phyloP scores from a whole-genome alignment of 2,797 vertebrate species.

The Lepus townsendii region DNA sequence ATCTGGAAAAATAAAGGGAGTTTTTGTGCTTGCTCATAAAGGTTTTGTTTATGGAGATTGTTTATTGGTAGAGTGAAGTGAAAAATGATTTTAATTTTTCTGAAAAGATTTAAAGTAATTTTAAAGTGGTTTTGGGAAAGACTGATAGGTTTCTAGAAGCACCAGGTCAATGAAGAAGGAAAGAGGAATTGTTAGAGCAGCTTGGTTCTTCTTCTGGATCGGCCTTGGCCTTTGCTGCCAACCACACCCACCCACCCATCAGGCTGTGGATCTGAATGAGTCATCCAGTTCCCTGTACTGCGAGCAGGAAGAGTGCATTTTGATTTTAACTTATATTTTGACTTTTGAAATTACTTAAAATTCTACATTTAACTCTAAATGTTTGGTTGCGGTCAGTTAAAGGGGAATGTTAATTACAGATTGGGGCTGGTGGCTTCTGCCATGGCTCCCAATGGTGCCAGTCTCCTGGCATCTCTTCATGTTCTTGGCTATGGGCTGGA shows the following conservation, averaged over 20 bases:
- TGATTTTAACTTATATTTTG: slow-evolving; percentile 59
- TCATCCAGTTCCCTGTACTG: neutral
- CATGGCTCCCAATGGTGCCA: neutral
- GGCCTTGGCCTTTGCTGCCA: neutral
- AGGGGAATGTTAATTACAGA: slow-evolving; percentile 6
- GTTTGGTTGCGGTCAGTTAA: slow-evolving; percentile 9
- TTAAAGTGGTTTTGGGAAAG: slow-evolving; percentile 32
- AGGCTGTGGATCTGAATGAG: slow-evolving; percentile 11
- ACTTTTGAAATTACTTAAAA: slow-evolving; percentile 54
- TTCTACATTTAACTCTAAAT: slow-evolving; percentile 50
- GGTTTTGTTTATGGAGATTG: slow-evolving; percentile 58
- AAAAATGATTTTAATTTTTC: slow-evolving; percentile 47
- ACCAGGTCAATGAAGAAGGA: slow-evolving; percentile 24
- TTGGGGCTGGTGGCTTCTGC: slow-evolving; percentile 38
- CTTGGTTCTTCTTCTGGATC: neutral
- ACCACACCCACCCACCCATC: slow-evolving; percentile 21
- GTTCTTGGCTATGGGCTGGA: neutral
- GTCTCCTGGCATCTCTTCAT: neutral
- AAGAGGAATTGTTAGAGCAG: slow-evolving; percentile 32
- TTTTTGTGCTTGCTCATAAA: slow-evolving; percentile 46
- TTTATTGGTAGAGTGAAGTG: slow-evolving; percentile 38
- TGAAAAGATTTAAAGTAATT: slow-evolving; percentile 59
- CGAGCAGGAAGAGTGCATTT: neutral
- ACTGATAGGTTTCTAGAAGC: slow-evolving; percentile 48
- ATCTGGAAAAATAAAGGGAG: slow-evolving; percentile 44